These are phyloP conservation scores for Ceratoteleas bidentatus DNA, from an alignment of 1,140 invertebrate species.

Conservation along the genomic window DNA sequence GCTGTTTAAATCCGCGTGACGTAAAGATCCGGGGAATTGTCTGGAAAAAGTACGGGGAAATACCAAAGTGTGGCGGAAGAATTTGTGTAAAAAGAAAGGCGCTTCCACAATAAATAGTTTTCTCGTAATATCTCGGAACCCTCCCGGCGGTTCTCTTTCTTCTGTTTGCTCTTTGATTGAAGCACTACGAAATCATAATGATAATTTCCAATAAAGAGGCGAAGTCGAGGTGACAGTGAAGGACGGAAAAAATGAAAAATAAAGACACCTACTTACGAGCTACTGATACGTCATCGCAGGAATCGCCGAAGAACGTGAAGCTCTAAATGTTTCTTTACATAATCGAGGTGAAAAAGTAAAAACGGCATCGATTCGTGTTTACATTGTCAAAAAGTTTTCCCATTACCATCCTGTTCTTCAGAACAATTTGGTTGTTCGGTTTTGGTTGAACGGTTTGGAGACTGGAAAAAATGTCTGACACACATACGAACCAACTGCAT, in stretches of 20 bases:
- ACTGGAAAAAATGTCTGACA: too few species aligned
- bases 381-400: too few species aligned
- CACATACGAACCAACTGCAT: too few species aligned
- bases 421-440: too few species aligned
- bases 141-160: slow-evolving; percentile 48
- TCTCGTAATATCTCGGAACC: slow-evolving; percentile 28
- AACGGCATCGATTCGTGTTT: too few species aligned
- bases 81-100: slow-evolving; percentile 55
- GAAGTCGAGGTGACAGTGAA: slow-evolving; percentile 8
- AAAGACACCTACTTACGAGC: slow-evolving; percentile 60
- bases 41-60: neutral
- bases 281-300: slow-evolving; percentile 54
- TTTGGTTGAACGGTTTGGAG: too few species aligned
- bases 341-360: slow-evolving; percentile 7
- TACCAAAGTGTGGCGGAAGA: slow-evolving; percentile 19
- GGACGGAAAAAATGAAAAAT: slow-evolving; percentile 18
- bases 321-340: slow-evolving; percentile 33
- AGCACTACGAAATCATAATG: slow-evolving; percentile 27
- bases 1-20: slow-evolving; percentile 1
- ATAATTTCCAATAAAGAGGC: slow-evolving; percentile 22
- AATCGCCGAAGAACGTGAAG: slow-evolving; percentile 40
- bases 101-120: slow-evolving; percentile 38
- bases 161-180: slow-evolving; percentile 61
- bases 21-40: neutral
- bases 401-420: too few species aligned